phyloP scores from a whole-genome alignment of 2,888 invertebrate species.

The Torymus auratus region DNA sequence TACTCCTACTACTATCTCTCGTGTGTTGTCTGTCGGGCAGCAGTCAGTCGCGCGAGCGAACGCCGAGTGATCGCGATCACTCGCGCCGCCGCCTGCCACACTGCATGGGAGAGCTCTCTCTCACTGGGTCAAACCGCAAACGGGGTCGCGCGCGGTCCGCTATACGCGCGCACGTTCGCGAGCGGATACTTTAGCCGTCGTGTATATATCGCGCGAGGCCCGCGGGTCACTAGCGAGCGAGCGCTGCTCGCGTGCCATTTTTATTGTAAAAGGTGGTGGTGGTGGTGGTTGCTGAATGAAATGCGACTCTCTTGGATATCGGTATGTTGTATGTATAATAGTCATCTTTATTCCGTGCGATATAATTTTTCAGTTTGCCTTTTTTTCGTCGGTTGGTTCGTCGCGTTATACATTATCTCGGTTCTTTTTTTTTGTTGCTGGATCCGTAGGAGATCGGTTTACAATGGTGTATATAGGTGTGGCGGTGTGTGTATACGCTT shows the following conservation, averaged over 20 bases:
- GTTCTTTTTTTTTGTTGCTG: background rate
- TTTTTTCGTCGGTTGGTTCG: too few species aligned
- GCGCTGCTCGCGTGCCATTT: too few species aligned
- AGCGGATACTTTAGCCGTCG: too few species aligned
- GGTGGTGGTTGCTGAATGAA: too few species aligned
- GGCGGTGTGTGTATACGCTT: too few species aligned
- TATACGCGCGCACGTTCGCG: background rate
- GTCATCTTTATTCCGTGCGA: slow-evolving; percentile 47
- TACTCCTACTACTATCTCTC: too few species aligned
- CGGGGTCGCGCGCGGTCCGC: slow-evolving; percentile 35
- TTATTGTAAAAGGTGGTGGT: too few species aligned
- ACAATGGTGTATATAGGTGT: too few species aligned
- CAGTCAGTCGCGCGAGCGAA: background rate
- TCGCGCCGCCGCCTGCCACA: background rate
- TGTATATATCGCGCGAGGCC: too few species aligned
- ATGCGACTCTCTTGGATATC: too few species aligned
- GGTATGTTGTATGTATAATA: slow-evolving; percentile 25
- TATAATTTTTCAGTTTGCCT: background rate
- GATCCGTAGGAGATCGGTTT: too few species aligned
- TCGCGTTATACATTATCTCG: too few species aligned
- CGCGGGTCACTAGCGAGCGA: slow-evolving; percentile 16
- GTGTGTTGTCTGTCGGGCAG: background rate
- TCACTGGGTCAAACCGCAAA: slow-evolving; percentile 53
- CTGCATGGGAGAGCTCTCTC: background rate
- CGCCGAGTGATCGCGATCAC: background rate